These are phyloP conservation scores for Lophura nycthemera DNA, from an alignment of 2,113 vertebrate genomes.

Conservation along the genomic window DNA sequence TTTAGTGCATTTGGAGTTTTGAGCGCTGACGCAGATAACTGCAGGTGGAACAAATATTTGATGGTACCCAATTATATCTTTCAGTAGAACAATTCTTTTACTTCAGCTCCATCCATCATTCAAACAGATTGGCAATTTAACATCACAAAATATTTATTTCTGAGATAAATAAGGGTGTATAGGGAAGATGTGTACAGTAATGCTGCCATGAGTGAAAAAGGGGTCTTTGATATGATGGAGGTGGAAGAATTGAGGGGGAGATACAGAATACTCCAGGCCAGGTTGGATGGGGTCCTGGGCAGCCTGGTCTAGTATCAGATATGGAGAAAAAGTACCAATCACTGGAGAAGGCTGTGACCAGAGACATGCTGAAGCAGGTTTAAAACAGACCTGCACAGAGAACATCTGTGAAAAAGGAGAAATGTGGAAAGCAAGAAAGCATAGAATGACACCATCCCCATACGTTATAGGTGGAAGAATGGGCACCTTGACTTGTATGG, in stretches of 20 bases:
- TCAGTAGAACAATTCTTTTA: background rate
- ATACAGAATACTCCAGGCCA: background rate
- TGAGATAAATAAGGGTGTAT: background rate
- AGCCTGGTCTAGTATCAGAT: too few relatives aligned
- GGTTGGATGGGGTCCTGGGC: too few relatives aligned
- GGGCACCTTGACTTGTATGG: background rate
- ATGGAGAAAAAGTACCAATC: background rate
- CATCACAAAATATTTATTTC: background rate
- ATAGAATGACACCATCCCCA: background rate
- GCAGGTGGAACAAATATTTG: background rate
- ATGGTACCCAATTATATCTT: background rate
- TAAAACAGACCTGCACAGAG: background rate
- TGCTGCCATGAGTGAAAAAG: background rate
- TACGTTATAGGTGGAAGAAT: background rate
- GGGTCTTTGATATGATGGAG: background rate
- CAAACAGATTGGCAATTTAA: background rate
- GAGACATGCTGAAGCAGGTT: background rate
- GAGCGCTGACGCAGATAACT: background rate
- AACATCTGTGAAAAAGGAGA: background rate
- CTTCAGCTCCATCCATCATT: background rate
- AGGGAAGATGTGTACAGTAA: background rate
- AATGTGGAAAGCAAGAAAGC: background rate
- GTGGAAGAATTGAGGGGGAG: background rate
- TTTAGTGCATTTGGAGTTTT: background rate
- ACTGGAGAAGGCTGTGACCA: background rate